Base-by-base conservation (phyloP, 2,113 vertebrate species). In the Hypomesus transpacificus region DNA sequence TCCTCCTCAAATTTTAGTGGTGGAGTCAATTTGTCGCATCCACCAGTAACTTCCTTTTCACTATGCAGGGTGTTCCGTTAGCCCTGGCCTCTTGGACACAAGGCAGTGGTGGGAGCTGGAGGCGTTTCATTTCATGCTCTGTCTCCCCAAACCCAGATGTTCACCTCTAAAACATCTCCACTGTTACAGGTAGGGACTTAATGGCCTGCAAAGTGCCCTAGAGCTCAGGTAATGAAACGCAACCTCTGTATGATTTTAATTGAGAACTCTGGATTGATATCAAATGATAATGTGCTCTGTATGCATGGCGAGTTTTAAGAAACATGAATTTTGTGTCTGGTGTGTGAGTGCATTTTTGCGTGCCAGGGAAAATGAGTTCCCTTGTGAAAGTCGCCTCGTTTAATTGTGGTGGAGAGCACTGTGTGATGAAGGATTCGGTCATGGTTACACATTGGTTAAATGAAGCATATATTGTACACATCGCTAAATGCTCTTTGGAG, bases 191-290 rank as follows among this genome's bases (percentile, higher is more conserved):
- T 91, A 89, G 83, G 64, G 76, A 82, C 80, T 90, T 92, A 91
- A 92, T 92, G 90, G 87, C 81, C 89, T 82, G 84, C 84, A 91
- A 88, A 91, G 88, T 86, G 83, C 87, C 90, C 77, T 83, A 8
- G 39, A 89, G 89, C 86, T 80, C 85, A 85, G 87, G 88, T 92
- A 92, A 91, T 93, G 90, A 91, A 91, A 91, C 88, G 88, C 89
- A 90, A 89, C 84, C 85, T 86, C 90, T 87, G 83, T 91, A 90
- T 89, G 86, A 87, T 91, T 91, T 91, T 91, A 92, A 91, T 92
- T 91, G 90, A 88, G 88, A 89, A 86, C 82, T 87, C 88, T 89
- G 85, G 88, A 90, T 84, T 82, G 80, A 90, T 89, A 87, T 88
- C 87, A 88, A 89, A 87, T 76, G 88, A 86, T 90, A 90, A 92